Evolutionary conservation across 2,797 vertebrate species (phyloP), one percentile per base, ranked within the genome.

Genomic region (Okamejei kenojei): DNA sequence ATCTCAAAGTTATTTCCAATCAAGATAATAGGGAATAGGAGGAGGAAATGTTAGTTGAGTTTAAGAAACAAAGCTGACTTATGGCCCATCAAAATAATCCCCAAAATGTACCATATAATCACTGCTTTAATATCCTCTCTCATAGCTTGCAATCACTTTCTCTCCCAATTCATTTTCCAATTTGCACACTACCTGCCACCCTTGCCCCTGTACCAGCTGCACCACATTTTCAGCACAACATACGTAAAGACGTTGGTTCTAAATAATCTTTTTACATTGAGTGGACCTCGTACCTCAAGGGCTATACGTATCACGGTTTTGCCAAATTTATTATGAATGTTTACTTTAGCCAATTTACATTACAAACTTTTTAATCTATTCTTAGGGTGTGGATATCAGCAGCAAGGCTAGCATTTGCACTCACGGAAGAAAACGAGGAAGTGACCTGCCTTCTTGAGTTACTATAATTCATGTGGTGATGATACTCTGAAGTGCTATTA

Each of bases 11-110:
- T 61, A 19, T 32, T 17, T 86, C 58, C 15, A 84, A 45, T 61
- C 26, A 61, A 54, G 54, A 11, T 84, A 63, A 82, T 61, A 58
- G 15, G 61, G 61, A 86, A 86, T 13, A 21, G 58, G 29, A 58
- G 45, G 80, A 58, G 80, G 80, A 29, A 45, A 13, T 0, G 10
- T 58, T 82, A 58, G 84, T 17, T 65, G 84, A 88, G 29, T 65
- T 26, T 82, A 58, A 88, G 61, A 63, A 63, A 86, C 82, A 86
- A 19, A 63, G 61, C 81, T 84, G 81, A 84, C 11, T 61, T 86
- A 13, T 82, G 80, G 29, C 63, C 82, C 13, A 63, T 61, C 82
- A n/a, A 86, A 13, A 26, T 58, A 63, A 29, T 63, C 45, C 29
- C 26, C 15, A 17, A 86, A 86, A n/a, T 77, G 29, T 77, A 26